Conservation (phyloP, 2,888 invertebrate genomes). For the Andrena bucephala region DNA sequence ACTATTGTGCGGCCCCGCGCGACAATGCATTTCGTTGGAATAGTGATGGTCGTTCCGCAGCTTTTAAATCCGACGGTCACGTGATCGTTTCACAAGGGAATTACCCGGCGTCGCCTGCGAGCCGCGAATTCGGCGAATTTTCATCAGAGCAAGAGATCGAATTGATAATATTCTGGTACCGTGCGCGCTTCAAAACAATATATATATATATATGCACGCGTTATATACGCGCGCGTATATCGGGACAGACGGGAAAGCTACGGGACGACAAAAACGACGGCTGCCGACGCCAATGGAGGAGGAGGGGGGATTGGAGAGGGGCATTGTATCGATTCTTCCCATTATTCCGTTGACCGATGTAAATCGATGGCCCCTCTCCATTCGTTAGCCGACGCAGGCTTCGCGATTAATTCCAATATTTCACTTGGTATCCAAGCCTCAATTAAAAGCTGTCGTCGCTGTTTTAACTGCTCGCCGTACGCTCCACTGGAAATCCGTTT, state of each 20-base stretch:
- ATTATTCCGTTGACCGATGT: conserved; percentile 72
- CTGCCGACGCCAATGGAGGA: background rate
- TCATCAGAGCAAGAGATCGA: conserved; percentile 6
- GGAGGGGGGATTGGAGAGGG: background rate
- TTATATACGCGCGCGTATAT: background rate
- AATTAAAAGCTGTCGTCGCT: conserved; percentile 72
- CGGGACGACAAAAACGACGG: conserved; percentile 28
- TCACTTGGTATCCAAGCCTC: conserved; percentile 67
- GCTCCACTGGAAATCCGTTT: conserved; percentile 62
- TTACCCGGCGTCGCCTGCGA: background rate
- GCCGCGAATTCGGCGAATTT: background rate
- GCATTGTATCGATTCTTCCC: conserved; percentile 69
- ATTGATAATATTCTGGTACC: conserved; percentile 18
- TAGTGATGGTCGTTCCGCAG: conserved; percentile 1
- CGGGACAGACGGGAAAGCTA: conserved; percentile 2
- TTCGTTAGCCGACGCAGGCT: conserved; percentile 68
- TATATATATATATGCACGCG: background rate
- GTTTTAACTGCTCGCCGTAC: conserved; percentile 65
- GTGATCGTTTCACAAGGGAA: conserved; percentile 1
- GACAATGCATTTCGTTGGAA: conserved; percentile 20
- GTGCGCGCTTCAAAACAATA: background rate
- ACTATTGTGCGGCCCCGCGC: background rate
- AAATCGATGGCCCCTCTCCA: conserved; percentile 67
- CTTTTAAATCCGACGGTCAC: background rate
- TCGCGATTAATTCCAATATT: conserved; percentile 74